Percentiles rank a stretch among this genome's conserved stretches.
These are phyloP conservation scores for Thymelicus lineola DNA, from an alignment of 2,888 invertebrate genomes.

Conservation along the genomic window DNA sequence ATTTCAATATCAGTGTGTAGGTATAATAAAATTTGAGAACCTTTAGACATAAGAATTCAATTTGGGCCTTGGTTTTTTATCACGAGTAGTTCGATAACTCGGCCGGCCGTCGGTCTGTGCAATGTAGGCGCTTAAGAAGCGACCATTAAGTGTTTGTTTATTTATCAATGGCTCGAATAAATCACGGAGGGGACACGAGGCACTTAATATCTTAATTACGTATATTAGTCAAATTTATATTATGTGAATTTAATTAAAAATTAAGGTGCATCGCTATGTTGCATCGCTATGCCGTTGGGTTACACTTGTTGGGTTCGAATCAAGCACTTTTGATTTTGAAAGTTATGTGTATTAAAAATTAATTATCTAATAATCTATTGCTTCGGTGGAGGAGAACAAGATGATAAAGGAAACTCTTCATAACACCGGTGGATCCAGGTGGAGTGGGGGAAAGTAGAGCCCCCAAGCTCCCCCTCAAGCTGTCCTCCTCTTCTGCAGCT, in stretches of 20 bases:
- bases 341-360: too few species aligned
- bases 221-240: slow-evolving; percentile 35
- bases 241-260: slow-evolving; percentile 14
- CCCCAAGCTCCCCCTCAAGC: too few species aligned
- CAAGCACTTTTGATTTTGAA: too few species aligned
- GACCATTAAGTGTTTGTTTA: slow-evolving; percentile 41
- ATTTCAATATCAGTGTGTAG: slow-evolving; percentile 41
- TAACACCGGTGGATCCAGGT: too few species aligned
- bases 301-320: too few species aligned
- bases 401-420: too few species aligned
- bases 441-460: too few species aligned
- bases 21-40: slow-evolving; percentile 47
- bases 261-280: background rate
- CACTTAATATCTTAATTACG: slow-evolving; percentile 43
- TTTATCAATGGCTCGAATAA: slow-evolving; percentile 42
- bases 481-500: too few species aligned
- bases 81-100: slow-evolving; percentile 42
- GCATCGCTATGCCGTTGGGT: background rate
- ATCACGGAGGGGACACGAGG: slow-evolving; percentile 40
- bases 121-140: slow-evolving; percentile 25
- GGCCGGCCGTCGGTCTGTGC: slow-evolving; percentile 35
- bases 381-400: too few species aligned
- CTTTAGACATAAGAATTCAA: slow-evolving; percentile 48
- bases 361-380: too few species aligned
- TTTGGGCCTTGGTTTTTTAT: slow-evolving; percentile 47